Evolutionary conservation across 2,888 invertebrate species (phyloP), one percentile per base, ranked within the genome.

Genomic region (Eustalomyia histrio): DNA sequence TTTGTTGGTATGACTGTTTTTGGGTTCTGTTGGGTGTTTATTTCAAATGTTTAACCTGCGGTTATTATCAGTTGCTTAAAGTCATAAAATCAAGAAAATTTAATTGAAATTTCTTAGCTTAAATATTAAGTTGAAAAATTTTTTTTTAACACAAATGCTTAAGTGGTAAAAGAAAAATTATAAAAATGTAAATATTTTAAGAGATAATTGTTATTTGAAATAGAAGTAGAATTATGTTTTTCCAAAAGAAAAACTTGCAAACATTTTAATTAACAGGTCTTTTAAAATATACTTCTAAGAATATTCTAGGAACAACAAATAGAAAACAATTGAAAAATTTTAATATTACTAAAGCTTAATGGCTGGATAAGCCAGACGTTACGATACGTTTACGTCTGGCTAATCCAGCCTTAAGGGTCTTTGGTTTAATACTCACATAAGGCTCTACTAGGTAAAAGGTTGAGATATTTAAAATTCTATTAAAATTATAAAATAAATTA

Each of bases 41-140:
- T 47, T 12, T 24, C 39, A 39, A 4, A 39, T 39, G 39, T 12
- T 39, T 39, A 16, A 14, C 24, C 29, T 55, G 63, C 35, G 53
- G 71, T 29, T 39, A 61, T 52, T 53, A 61, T 16, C 53, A 21
- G 71, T 17, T 50, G 50, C 17, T 64, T 12, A 10, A 58, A 58
- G 17, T 52, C 52, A 50, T 52, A 29, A 50, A 33, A 16, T 52
- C 17, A 64, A 52, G n/a, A 7, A 6, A 21, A 58, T 53, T 24
- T 61, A 60, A 60, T 69, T 69, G 47, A 60, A 69, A 60, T 69
- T 50, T 50, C 47, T 52, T 52, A 24, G 50, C 71, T 53, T 35
- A 50, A 39, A 60, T 61, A 53, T 60, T 14, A 53, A 53, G 17
- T 61, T 39, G 2, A 5, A 57, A 29, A n/a, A 53, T 18, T 10